phyloP scores from a whole-genome alignment of 1,140 invertebrate genomes.

The Brachionus rubens region DNA sequence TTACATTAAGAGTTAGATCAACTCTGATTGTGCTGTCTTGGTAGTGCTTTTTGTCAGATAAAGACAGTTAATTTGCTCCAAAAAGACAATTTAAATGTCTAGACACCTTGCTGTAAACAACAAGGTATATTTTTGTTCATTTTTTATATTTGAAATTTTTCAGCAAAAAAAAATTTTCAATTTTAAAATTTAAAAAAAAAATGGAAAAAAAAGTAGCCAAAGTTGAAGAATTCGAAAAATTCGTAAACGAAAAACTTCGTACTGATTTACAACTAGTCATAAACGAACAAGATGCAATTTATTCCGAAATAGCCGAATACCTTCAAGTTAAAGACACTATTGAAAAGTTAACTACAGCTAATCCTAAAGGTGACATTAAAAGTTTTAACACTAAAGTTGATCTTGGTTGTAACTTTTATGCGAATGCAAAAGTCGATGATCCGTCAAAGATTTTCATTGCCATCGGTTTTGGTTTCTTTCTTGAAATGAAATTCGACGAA shows the following conservation, averaged over 20 bases:
- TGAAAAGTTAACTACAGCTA: constrained; percentile 9
- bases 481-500: constrained; percentile 36
- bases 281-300: constrained; percentile 23
- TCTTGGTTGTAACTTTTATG: constrained; percentile 43
- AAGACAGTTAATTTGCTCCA: no score
- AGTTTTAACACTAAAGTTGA: constrained; percentile 26
- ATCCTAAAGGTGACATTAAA: constrained; percentile 3
- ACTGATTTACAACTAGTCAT: constrained; percentile 13
- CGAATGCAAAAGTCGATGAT: constrained; percentile 27
- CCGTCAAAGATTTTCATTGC: constrained; percentile 22
- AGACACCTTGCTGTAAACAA: no score
- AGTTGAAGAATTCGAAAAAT: constrained; percentile 33
- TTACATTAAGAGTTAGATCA: no score
- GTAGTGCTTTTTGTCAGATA: no score
- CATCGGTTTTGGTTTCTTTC: constrained; percentile 25
- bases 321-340: constrained; percentile 24
- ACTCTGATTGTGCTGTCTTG: no score
- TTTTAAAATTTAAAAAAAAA: background rate
- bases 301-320: constrained; percentile 45
- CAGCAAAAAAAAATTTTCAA: no score
- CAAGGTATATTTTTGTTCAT: no score
- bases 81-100: no score
- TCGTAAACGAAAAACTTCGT: constrained; percentile 22
- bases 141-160: no score
- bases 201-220: constrained; percentile 45